Percentiles rank a stretch among this genome's conserved stretches.
Evolutionary conservation across 1,140 invertebrate genomes (phyloP).

Genomic region (Cydia fagiglandana): DNA sequence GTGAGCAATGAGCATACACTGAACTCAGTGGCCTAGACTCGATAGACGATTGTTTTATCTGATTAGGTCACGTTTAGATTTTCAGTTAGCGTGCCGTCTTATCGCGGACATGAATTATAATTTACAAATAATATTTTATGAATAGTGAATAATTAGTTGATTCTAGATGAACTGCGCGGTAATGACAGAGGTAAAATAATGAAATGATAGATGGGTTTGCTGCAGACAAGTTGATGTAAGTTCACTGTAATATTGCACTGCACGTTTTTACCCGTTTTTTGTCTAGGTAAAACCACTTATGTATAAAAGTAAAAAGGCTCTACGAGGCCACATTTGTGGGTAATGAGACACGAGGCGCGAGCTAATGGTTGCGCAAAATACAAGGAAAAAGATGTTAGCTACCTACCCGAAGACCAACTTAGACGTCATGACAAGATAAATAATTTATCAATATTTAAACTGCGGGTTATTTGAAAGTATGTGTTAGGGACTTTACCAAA

Average conservation of each 20-base stretch:
- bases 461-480: neutral
- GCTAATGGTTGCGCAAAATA: neutral
- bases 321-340: neutral
- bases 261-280: slow-evolving; percentile 6
- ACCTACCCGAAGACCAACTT: neutral
- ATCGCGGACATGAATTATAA: neutral
- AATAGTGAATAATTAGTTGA: neutral
- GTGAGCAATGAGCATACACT: neutral
- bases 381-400: neutral
- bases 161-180: neutral
- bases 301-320: neutral
- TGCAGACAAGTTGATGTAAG: slow-evolving; percentile 9
- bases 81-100: neutral
- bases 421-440: neutral
- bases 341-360: neutral
- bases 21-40: slow-evolving; percentile 9
- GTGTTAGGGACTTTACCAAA: neutral
- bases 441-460: neutral
- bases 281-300: neutral
- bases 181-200: slow-evolving; percentile 13
- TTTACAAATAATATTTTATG: neutral
- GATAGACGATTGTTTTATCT: slow-evolving; percentile 11
- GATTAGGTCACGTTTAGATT: slow-evolving; percentile 24
- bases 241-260: neutral
- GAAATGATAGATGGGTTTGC: neutral